Conservation (phyloP, 2,113 vertebrate genomes). For the Trinectes maculatus region DNA sequence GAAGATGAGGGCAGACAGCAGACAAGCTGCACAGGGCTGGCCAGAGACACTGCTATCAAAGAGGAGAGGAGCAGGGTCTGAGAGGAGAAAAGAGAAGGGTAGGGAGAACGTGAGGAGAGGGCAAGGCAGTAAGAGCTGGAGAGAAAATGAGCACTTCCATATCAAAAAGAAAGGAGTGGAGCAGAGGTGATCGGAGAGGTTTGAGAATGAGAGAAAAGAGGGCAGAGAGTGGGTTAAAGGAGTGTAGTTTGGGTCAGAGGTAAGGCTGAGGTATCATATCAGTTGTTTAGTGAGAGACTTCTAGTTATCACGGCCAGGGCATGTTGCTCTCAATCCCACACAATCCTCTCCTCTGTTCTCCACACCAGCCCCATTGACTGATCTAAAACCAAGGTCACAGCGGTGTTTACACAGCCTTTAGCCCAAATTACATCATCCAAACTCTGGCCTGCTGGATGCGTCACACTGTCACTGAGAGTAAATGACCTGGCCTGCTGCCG, state of each 20-base stretch:
- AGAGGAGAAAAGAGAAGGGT: conserved; percentile 32
- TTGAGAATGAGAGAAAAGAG: conserved; percentile 44
- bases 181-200: conserved; percentile 46
- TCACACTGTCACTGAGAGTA: conserved; percentile 58
- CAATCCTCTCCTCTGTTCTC: conserved; percentile 74
- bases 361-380: conserved; percentile 73
- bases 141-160: conserved; percentile 28
- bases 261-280: conserved; percentile 55
- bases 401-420: conserved; percentile 80
- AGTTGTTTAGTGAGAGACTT: conserved; percentile 60
- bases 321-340: conserved; percentile 69
- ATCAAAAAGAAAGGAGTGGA: conserved; percentile 53
- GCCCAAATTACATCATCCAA: conserved; percentile 81
- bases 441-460: conserved; percentile 55
- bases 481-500: conserved; percentile 65
- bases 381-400: conserved; percentile 79
- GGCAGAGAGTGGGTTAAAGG: conserved; percentile 38
- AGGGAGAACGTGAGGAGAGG: conserved; percentile 38
- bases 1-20: conserved; percentile 45
- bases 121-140: conserved; percentile 37
- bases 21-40: conserved; percentile 47
- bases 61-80: conserved; percentile 36
- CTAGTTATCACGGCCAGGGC: conserved; percentile 67
- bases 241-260: conserved; percentile 58
- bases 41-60: conserved; percentile 52